Base-by-base conservation (phyloP, 1,140 invertebrate genomes). In the Brachionus koreanus region DNA sequence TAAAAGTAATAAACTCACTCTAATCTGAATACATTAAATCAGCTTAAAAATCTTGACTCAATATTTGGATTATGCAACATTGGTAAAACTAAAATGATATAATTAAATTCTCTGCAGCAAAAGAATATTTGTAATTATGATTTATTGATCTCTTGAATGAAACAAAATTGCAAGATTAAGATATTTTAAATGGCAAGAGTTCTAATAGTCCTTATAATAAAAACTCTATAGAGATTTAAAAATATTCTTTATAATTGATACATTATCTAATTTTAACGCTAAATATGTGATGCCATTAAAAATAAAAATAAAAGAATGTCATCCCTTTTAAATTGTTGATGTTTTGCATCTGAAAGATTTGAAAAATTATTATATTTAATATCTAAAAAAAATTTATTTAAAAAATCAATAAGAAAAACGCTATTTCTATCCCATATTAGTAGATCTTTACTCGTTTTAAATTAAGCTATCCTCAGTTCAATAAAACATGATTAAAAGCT, bases 91-190 rank as follows among this genome's bases (percentile, higher is more conserved):
- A 57, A 57, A 57, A n/a, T 57, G 5, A 25, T 57, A 23, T 57
- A 57, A 57, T 57, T 57, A 57, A 25, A 57, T 57, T 1, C 9
- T 57, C 19, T 1, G 16, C 16, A 57, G n/a, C 49, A 23, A 7
- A 57, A 16, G 19, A 23, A 57, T 49, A 57, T 57, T 57, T 23
- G 16, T 57, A 57, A 57, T 57, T 57, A 57, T 19, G 49, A 57
- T 57, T 57, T 57, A 57, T 57, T 57, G 49, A 57, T 57, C 49
- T 57, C 49, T 57, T 57, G 19, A 57, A 57, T 57, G 49, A 57
- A 57, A n/a, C 49, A 3, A 57, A 57, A 57, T 57, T 57, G 49
- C n/a, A 7, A 57, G 19, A 57, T 23, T 25, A 19, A 57, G 49
- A 57, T 19, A 57, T 57, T 57, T 57, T n/a, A 57, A 57, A 57